These are phyloP conservation scores for Taphrorychus bicolor DNA, from an alignment of 2,888 invertebrate species.

Conservation along the genomic window DNA sequence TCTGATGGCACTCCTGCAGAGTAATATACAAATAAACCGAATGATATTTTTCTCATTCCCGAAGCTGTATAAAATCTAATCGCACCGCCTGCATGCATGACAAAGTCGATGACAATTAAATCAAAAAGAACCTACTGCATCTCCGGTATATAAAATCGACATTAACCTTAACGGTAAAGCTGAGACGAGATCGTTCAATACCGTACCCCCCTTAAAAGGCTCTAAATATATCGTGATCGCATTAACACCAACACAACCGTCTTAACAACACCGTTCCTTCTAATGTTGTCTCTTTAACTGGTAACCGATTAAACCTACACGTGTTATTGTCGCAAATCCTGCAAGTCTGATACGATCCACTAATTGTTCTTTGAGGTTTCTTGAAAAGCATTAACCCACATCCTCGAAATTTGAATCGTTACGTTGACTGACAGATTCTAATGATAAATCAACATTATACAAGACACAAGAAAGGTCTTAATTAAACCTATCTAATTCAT, in stretches of 20 bases:
- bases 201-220: conserved; percentile 25
- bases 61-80: no score
- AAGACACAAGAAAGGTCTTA: no score
- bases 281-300: conserved; percentile 20
- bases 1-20: no score
- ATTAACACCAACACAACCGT: conserved; percentile 34
- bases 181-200: conserved; percentile 19
- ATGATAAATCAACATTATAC: no score
- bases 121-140: not conserved
- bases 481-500: no score
- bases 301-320: conserved; percentile 30
- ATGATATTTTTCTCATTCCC: no score
- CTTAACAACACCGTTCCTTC: conserved; percentile 24
- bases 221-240: conserved; percentile 30
- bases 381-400: no score
- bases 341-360: not conserved
- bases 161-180: conserved; percentile 20
- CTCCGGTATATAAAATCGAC: not conserved
- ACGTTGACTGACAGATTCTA: no score
- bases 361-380: not conserved
- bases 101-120: no score
- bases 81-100: no score
- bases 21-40: no score
- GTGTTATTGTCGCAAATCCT: not conserved
- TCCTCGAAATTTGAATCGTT: no score